Percentiles rank a stretch among this genome's conserved stretches.
Conservation (phyloP, 2,797 vertebrate genomes). For the Lutjanus argentimaculatus region DNA sequence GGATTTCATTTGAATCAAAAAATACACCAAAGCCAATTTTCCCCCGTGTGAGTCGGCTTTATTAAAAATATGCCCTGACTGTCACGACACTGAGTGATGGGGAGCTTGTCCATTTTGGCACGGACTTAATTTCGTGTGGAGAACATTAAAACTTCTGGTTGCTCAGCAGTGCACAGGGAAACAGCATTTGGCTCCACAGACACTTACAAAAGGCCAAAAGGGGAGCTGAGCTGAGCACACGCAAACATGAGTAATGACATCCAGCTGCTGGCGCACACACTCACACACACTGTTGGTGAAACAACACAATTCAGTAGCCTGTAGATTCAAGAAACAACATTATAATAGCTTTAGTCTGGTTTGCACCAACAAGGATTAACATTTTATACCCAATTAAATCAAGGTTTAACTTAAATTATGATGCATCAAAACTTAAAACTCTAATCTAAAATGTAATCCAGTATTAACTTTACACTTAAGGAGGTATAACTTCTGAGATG, state of each 20-base stretch:
- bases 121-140: constrained; percentile 44
- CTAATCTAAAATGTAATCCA: no score
- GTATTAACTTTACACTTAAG: no score
- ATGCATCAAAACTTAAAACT: no score
- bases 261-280: constrained; percentile 70
- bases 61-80: constrained; percentile 10
- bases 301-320: constrained; percentile 39
- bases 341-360: not conserved
- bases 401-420: no score
- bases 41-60: not conserved
- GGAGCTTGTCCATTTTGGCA: constrained; percentile 56
- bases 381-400: no score
- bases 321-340: constrained; percentile 32
- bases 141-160: constrained; percentile 73
- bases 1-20: constrained; percentile 11
- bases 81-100: constrained; percentile 53
- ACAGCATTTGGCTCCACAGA: constrained; percentile 66
- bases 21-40: constrained; percentile 15
- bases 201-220: constrained; percentile 74
- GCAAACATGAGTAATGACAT: constrained; percentile 76
- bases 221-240: constrained; percentile 63
- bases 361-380: no score
- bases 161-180: constrained; percentile 61
- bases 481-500: no score
- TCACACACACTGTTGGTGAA: constrained; percentile 12